Evolutionary conservation across 2,113 vertebrate genomes (phyloP), one percentile per base, ranked within the genome.

Genomic region (Noturus placidus): DNA sequence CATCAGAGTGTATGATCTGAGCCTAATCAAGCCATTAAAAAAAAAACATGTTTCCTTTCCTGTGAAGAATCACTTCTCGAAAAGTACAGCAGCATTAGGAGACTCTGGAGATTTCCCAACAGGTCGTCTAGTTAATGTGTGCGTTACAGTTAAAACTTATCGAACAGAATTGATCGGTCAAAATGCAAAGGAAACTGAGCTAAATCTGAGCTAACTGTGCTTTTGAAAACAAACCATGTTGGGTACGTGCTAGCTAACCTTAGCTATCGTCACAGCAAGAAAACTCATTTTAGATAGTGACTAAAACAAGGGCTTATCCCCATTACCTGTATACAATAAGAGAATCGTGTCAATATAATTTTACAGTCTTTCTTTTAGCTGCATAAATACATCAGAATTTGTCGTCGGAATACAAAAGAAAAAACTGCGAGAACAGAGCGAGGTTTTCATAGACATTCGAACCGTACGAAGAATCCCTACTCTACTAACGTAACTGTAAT

Each of bases 401-500:
- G 27, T n/a, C 6, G 4, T 19, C 10, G 5, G 17, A 25, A 33
- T 46, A 2, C 61, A 83, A 76, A 33, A 22, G 33, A 82, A 61
- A 59, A 6, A 42, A 27, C 9, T n/a, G 13, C 3, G 2, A 59
- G 46, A 25, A 42, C 22, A 20, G 35, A 74, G 38, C 57, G 72
- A 20, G 22, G 14, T 27, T 86, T 86, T 52, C 79, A 33, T 52
- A 0, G 52, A 61, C 20, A 61, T 19, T 22, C 79, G 10, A 72
- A 72, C 8, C 5, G 46, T 22, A n/a, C 35, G 57, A 27, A 54
- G 7, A 30, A n/a, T 9, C 14, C 9, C 69, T 22, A 42, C 7
- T 27, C 83, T 7, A 52, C 74, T 78, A 70, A 69, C 85, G 38
- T 35, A 81, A 63, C 46, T 30, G 84, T 25, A 19, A 19, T 87